A percentile compares a stretch with the other conserved stretches of the same genome.
phyloP scores from a whole-genome alignment of 2,888 invertebrate genomes.

The Chromoteleia sp. region DNA sequence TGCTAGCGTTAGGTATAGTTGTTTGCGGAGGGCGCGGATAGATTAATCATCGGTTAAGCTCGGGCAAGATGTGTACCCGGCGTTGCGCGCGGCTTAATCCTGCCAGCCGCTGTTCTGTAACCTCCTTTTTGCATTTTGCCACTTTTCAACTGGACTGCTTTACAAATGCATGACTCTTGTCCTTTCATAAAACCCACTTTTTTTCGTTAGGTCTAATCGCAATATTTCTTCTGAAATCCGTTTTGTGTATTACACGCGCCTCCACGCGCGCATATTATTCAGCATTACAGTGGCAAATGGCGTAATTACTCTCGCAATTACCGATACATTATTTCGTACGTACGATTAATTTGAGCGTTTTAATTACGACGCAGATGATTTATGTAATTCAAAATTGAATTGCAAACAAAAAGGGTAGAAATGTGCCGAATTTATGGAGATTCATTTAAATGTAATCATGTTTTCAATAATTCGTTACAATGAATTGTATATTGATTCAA shows the following conservation, averaged over 20 bases:
- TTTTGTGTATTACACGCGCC: slow-evolving; percentile 28
- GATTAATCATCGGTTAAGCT: slow-evolving; percentile 82
- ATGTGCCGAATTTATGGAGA: slow-evolving; percentile 16
- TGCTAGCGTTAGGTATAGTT: slow-evolving; percentile 67
- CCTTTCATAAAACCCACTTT: slow-evolving; percentile 36
- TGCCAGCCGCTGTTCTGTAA: slow-evolving; percentile 57
- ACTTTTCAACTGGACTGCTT: slow-evolving; percentile 46
- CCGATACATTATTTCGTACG: slow-evolving; percentile 54
- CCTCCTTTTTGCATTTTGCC: slow-evolving; percentile 67
- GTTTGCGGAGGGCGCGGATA: slow-evolving; percentile 80
- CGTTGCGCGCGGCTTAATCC: slow-evolving; percentile 78
- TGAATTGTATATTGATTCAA: not conserved
- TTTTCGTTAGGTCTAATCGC: slow-evolving; percentile 69
- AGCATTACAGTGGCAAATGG: slow-evolving; percentile 55
- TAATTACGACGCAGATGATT: slow-evolving; percentile 53
- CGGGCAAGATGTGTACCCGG: slow-evolving; percentile 77
- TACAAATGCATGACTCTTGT: slow-evolving; percentile 50
- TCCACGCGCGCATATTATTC: slow-evolving; percentile 44
- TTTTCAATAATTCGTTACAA: slow-evolving; percentile 2
- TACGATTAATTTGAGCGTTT: slow-evolving; percentile 50
- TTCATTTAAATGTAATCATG: slow-evolving; percentile 16
- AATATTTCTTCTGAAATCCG: slow-evolving; percentile 35
- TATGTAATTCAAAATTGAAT: slow-evolving; percentile 45
- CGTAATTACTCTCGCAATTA: slow-evolving; percentile 57
- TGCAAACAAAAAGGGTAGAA: slow-evolving; percentile 12